Evolutionary conservation across 2,797 vertebrate species (phyloP).

Genomic region (Melanotaenia nigrans): DNA sequence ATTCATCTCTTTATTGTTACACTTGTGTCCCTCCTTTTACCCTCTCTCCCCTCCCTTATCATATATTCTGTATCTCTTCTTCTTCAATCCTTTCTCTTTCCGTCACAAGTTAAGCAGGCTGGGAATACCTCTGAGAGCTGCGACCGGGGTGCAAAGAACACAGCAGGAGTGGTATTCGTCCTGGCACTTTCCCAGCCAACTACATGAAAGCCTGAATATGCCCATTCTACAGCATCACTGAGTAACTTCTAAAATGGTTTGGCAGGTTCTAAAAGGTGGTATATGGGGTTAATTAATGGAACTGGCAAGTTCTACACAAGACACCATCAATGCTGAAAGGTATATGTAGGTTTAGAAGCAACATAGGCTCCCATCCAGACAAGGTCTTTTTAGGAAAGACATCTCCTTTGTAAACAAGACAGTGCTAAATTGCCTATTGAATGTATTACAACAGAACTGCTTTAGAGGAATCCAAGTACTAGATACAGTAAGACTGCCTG

Average conservation of each 20-base stretch:
- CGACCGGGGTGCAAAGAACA: slow-evolving; percentile 77
- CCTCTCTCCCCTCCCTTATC: slow-evolving; percentile 38
- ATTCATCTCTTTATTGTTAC: slow-evolving; percentile 61
- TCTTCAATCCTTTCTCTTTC: slow-evolving; percentile 47
- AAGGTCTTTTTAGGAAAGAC: no score
- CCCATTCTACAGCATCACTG: slow-evolving; percentile 30
- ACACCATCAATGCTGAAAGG: neutral
- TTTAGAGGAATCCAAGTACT: no score
- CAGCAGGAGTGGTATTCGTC: slow-evolving; percentile 74
- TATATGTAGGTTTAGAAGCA: no score
- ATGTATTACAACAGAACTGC: neutral
- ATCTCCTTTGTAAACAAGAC: neutral
- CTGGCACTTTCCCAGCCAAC: slow-evolving; percentile 62
- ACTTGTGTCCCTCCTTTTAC: slow-evolving; percentile 30
- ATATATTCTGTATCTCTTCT: slow-evolving; percentile 60
- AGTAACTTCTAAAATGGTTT: slow-evolving; percentile 21
- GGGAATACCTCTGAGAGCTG: slow-evolving; percentile 78
- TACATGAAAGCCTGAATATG: slow-evolving; percentile 51
- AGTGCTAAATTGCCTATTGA: neutral
- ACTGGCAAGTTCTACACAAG: neutral
- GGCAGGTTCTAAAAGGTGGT: neutral
- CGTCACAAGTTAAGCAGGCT: slow-evolving; percentile 74
- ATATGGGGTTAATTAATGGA: neutral
- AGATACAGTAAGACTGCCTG: no score
- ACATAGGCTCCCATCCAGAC: no score